Evolutionary conservation across 2,888 invertebrate species (phyloP), one percentile per base, ranked within the genome.

Genomic region (Agrotis exclamationis): DNA sequence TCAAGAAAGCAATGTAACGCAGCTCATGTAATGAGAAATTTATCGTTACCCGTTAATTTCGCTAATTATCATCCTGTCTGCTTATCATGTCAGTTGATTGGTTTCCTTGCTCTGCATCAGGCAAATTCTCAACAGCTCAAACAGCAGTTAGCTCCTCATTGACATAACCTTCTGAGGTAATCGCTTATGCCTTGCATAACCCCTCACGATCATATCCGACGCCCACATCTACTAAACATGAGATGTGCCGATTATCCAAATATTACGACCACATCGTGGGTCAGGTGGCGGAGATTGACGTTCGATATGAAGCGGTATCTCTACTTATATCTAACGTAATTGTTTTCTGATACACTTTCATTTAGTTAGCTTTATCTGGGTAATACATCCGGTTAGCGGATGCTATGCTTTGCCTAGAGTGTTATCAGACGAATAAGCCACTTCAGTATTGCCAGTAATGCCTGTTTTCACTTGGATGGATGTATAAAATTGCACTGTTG

Each of bases 201-300:
- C 11, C 45, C 28, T 28, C 53, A 58, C 24, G n/a, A 47, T 69
- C 58, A 80, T 86, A 88, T 88, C 88, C 85, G 84, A 86, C 82
- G 87, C 85, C 86, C 86, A 82, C 87, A 88, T 90, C 90, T 89
- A 75, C 63, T 74, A 80, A 81, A 74, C 75, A 70, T 58, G 70
- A 88, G 90, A 90, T 89, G 85, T 80, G 76, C 78, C 67, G 88
- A 90, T 90, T 88, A 86, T 72, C 64, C 85, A 87, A 85, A 45
- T 63, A 57, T 93, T 93, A 93, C 88, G 89, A 92, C 92, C 86
- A 79, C 83, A 88, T 88, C 88, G 81, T n/a, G 87, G 91, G 89
- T 91, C 89, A 90, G 88, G 88, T 89, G 86, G 82, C 80, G 83
- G 66, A 50, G 81, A 80, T 76, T 75, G 84, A 76, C 69, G 73